Evolutionary conservation across 1,140 invertebrate genomes (phyloP).

Genomic region (Papilio helenus): DNA sequence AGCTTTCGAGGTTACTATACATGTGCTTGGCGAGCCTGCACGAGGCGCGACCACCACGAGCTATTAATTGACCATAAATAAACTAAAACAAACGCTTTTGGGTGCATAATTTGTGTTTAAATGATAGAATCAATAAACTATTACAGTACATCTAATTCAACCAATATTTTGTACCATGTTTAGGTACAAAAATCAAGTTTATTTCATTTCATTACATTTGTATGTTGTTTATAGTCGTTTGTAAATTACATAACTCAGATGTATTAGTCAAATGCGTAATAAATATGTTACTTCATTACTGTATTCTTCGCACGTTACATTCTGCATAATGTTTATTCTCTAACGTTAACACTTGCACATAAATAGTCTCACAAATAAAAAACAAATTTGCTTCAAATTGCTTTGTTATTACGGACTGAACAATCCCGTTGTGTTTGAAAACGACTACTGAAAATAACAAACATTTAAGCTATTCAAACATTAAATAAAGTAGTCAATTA

Average conservation of each 20-base stretch:
- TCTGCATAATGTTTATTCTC: slow-evolving; percentile 28
- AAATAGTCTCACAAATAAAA: slow-evolving; percentile 18
- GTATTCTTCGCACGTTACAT: slow-evolving; percentile 25
- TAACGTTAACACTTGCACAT: neutral
- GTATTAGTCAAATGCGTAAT: slow-evolving; percentile 18
- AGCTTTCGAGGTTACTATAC: slow-evolving; percentile 33
- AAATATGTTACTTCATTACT: slow-evolving; percentile 15
- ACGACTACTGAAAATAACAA: neutral
- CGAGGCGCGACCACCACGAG: neutral
- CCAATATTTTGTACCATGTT: neutral
- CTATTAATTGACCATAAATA: too few species aligned
- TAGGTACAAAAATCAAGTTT: neutral
- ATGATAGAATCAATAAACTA: too few species aligned
- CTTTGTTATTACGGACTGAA: slow-evolving; percentile 36
- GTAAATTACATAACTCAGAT: neutral
- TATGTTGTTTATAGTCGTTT: neutral
- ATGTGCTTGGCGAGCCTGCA: neutral
- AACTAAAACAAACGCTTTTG: too few species aligned
- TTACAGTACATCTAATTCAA: too few species aligned
- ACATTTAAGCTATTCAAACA: neutral
- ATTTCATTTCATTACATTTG: neutral
- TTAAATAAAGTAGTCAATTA: neutral
- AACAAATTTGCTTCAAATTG: slow-evolving; percentile 36
- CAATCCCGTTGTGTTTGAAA: slow-evolving; percentile 4
- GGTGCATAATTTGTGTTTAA: too few species aligned